Conservation (phyloP, 2,113 vertebrate species). For the Tachuris rubrigastra region DNA sequence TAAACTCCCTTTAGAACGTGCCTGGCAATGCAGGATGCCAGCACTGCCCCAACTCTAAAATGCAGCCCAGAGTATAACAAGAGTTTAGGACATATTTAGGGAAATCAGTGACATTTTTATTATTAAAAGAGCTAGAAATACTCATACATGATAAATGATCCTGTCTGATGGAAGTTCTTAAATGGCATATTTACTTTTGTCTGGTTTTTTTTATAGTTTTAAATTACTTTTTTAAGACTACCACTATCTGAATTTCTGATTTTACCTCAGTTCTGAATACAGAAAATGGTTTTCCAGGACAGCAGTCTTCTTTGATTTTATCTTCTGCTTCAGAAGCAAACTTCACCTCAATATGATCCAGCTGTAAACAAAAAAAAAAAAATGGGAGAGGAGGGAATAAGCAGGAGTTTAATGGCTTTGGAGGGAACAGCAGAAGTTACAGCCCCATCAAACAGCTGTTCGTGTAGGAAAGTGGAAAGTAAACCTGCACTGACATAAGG, state of each 20-base stretch:
- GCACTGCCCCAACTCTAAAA: neutral
- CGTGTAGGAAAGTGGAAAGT: neutral
- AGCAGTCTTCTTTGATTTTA: constrained; percentile 95
- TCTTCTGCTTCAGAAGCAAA: constrained; percentile 95
- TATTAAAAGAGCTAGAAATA: neutral
- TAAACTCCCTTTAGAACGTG: neutral
- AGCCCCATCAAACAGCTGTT: neutral
- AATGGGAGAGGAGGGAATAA: neutral
- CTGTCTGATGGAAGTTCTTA: neutral
- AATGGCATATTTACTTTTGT: neutral
- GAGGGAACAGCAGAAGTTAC: neutral
- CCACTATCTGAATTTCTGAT: neutral
- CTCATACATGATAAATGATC: neutral
- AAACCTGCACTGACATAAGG: neutral
- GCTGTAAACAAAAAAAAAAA: constrained; percentile 64
- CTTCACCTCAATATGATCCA: constrained; percentile 90
- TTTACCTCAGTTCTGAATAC: constrained; percentile 92
- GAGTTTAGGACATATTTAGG: neutral
- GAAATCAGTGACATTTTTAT: neutral
- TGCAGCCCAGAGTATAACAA: neutral
- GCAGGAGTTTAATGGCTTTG: neutral
- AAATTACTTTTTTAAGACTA: neutral
- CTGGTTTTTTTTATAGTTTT: neutral
- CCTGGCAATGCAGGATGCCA: neutral
- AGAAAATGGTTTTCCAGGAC: constrained; percentile 92